Evolutionary conservation across 2,113 vertebrate species (phyloP), one percentile per base, ranked within the genome.

Genomic region (Amphiprion ocellaris): DNA sequence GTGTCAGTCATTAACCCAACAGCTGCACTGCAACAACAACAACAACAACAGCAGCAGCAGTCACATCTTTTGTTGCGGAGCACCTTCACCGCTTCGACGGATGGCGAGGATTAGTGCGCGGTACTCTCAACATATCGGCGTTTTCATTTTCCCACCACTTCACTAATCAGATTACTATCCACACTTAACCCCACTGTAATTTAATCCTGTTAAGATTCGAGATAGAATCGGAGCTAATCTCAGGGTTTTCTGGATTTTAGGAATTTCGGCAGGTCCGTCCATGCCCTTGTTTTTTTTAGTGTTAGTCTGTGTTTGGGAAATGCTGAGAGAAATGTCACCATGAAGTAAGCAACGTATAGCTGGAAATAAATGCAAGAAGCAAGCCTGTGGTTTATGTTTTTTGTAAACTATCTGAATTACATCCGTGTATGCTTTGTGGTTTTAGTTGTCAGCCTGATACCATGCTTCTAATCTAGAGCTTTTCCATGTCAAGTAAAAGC

Each of bases 141-240:
- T 78, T 80, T 83, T 86, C 55, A 71, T 88, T 89, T 90, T 88
- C 85, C 83, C 73, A 77, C 64, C 26, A 52, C 46, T 52, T 68
- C 58, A 33, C 71, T 91, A 89, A 92, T 92, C 87, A 78, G 89
- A 82, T 92, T 87, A 89, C 47, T 33, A 16, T 62, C 63, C 60
- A 23, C 68, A 69, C 24, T 81, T 83, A 68, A 66, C 54, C 69
- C 52, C 37, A 8, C 1, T 71, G 60, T 82, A 19, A 77, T 82
- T 83, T 84, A 88, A 91, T 88, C 86, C 84, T 3, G 41, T 85
- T 88, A 83, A 79, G 52, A 74, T 65, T 14, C 3, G 10, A 47
- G 46, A 55, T 46, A 16, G 23, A 73, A 11, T 60, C n/a, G 9
- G 11, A 17, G 50, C 46, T 81, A 74, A 74, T 89, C 80, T 74